These are phyloP conservation scores for Cervus canadensis DNA, from an alignment of 2,113 vertebrate species.

Conservation along the genomic window DNA sequence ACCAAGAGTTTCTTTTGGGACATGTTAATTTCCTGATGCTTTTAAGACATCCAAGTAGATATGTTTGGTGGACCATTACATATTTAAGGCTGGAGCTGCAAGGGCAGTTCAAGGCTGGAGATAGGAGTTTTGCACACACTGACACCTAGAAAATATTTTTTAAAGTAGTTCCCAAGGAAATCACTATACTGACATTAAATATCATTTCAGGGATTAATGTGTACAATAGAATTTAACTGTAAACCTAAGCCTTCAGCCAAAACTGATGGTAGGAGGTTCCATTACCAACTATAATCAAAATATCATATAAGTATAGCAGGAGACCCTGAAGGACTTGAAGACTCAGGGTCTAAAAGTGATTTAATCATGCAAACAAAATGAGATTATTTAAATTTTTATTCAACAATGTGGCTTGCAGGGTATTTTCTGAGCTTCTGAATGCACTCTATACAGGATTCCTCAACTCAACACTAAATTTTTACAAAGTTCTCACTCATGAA, in stretches of 20 bases:
- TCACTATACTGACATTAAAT: neutral
- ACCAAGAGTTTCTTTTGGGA: neutral
- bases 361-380: neutral
- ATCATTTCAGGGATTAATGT: neutral
- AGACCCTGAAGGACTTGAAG: neutral
- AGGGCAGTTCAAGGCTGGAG: neutral
- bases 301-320: neutral
- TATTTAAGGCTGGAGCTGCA: neutral
- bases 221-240: neutral
- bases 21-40: neutral
- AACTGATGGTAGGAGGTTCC: neutral
- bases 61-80: neutral
- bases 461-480: neutral
- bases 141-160: neutral
- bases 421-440: neutral
- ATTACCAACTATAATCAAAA: slow-evolving; percentile 5
- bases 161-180: neutral
- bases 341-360: neutral
- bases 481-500: neutral
- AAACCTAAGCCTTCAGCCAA: neutral
- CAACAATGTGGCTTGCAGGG: neutral
- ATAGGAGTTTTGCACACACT: neutral
- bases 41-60: neutral
- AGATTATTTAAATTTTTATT: neutral
- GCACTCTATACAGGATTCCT: neutral